Evolutionary conservation across 1,140 invertebrate genomes (phyloP).

Genomic region (Armadillidium nasatum): DNA sequence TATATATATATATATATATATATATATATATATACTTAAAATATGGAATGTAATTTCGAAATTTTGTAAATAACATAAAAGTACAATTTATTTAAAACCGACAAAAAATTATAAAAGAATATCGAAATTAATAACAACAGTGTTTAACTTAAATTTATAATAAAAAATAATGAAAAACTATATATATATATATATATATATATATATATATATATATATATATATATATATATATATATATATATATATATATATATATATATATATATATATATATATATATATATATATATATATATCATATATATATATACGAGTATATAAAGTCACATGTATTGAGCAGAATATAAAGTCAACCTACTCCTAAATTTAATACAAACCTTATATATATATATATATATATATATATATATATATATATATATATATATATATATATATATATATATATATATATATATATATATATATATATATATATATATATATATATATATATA

Average conservation of each 20-base stretch:
- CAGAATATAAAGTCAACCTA: too few species aligned
- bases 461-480: not conserved
- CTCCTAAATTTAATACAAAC: too few species aligned
- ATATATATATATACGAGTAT: not conserved
- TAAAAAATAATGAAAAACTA: not conserved
- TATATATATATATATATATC: not conserved
- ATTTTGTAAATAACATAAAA: not conserved
- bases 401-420: too few species aligned
- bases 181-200: not conserved
- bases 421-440: not conserved
- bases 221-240: not conserved
- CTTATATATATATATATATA: too few species aligned
- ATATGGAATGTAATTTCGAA: not conserved
- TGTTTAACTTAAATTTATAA: not conserved
- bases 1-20: not conserved
- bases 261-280: not conserved
- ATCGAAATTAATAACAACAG: not conserved
- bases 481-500: not conserved
- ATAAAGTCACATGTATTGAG: not conserved
- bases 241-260: not conserved
- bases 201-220: not conserved
- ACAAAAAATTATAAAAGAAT: not conserved
- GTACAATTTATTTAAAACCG: not conserved
- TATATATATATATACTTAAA: not conserved
- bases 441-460: not conserved